These are phyloP conservation scores for Sebastiscus tertius DNA, from an alignment of 2,797 vertebrate genomes.

Conservation along the genomic window DNA sequence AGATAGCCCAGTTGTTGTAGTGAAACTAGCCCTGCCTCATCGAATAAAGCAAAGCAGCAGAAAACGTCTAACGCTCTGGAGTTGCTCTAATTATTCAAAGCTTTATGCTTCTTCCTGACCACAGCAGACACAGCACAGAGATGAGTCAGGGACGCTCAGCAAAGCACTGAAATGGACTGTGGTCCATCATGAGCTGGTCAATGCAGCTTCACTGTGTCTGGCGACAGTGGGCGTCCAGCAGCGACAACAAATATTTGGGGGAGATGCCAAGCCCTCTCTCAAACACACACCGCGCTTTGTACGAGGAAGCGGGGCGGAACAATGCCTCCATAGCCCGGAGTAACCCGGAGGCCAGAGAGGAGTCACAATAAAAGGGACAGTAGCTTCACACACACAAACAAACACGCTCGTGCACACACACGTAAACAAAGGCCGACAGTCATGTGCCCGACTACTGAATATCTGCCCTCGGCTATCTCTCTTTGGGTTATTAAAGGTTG, in stretches of 20 bases:
- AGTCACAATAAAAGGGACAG: slow-evolving; percentile 39
- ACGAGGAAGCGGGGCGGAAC: slow-evolving; percentile 69
- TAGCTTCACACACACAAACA: slow-evolving; percentile 7
- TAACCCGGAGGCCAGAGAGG: slow-evolving; percentile 56
- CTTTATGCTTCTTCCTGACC: background rate
- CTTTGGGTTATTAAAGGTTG: slow-evolving; percentile 31
- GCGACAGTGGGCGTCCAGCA: slow-evolving; percentile 71
- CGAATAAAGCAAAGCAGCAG: slow-evolving; percentile 1
- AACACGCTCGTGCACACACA: slow-evolving; percentile 16
- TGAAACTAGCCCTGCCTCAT: slow-evolving; percentile 4
- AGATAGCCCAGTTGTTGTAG: slow-evolving; percentile 27
- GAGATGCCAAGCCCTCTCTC: slow-evolving; percentile 72
- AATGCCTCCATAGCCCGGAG: slow-evolving; percentile 66
- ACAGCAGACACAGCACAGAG: background rate
- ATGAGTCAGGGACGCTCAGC: slow-evolving; percentile 14
- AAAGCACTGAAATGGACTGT: slow-evolving; percentile 3
- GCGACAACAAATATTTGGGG: slow-evolving; percentile 81
- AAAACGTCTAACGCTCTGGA: slow-evolving; percentile 11
- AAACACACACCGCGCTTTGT: slow-evolving; percentile 82
- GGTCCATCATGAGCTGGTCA: slow-evolving; percentile 23
- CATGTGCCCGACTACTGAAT: slow-evolving; percentile 9
- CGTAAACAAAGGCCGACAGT: slow-evolving; percentile 31
- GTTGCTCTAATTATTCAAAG: slow-evolving; percentile 19
- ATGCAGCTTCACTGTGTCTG: slow-evolving; percentile 44
- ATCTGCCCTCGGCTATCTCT: slow-evolving; percentile 19